Base-by-base conservation (phyloP, 2,113 vertebrate genomes). In the Xenotilapia caudafasciata region DNA sequence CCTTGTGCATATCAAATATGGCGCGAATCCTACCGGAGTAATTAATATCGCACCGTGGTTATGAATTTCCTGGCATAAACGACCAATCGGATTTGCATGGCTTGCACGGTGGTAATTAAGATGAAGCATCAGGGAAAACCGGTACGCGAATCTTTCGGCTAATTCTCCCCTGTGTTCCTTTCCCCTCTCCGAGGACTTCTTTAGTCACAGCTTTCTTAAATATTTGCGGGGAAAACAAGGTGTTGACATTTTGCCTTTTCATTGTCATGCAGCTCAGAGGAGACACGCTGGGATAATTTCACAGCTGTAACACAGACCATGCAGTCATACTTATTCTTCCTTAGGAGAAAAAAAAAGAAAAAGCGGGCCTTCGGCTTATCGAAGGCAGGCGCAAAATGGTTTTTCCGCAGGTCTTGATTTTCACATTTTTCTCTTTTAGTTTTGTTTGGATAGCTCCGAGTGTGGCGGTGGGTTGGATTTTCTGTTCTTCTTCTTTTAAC, bases 51-150 rank as follows among this genome's bases (percentile, higher is more conserved):
- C 89, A 89, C 87, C 92, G 91, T 92, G 94, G 94, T 96, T 95
- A 96, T 96, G 92, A 95, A 93, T 96, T 96, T 96, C 94, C 95
- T 93, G 95, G 94, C 95, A 95, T 92, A 93, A 95, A 93, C 73
- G 88, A 92, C 93, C 94, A 95, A 95, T 93, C 87, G 82, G 93
- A 95, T 96, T 93, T 95, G 94, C 94, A 94, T 91, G 95, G 93
- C 87, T 92, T 83, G 92, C 92, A 86, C 80, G 89, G 89, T 23
- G 85, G 93, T 94, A 93, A 93, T 96, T 95, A 90, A 93, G 90
- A 94, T 65, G 86, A 90, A 92, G 92, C 93, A 89, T 88, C 73
- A 65, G 94, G 89, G 90, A 81, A 86, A 83, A 47, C 21, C 42
- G 45, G 58, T 90, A 79, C 73, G 85, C 35, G 81, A 86, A 89